A percentile compares a stretch with the other conserved stretches of the same genome.
These are phyloP conservation scores for Grammomys dolichurus DNA, from an alignment of 2,113 vertebrate species.

Conservation along the genomic window DNA sequence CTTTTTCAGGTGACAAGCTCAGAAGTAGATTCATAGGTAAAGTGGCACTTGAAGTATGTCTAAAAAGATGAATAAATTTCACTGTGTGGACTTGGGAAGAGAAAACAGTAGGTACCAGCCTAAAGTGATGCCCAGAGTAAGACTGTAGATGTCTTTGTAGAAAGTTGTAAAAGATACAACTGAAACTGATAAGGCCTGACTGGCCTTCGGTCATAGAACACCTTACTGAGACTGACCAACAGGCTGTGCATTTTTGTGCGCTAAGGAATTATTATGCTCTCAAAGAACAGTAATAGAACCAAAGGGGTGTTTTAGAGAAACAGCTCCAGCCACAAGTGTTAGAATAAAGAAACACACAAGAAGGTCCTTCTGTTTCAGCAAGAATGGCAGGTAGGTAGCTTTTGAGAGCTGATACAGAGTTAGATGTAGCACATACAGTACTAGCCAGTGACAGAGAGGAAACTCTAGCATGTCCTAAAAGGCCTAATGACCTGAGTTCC, in stretches of 20 bases:
- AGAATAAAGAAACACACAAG: not conserved
- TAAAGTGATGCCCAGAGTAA: not conserved
- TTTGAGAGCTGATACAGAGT: not conserved
- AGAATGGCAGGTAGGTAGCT: not conserved
- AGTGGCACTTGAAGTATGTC: not conserved
- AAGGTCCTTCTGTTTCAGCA: not conserved
- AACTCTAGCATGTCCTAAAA: not conserved
- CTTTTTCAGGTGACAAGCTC: not conserved
- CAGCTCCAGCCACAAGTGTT: not conserved
- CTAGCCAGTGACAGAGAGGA: not conserved
- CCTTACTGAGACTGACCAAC: constrained; percentile 10
- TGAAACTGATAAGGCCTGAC: not conserved
- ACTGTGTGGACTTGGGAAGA: not conserved
- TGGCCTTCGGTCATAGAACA: not conserved
- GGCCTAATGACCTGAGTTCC: not conserved
- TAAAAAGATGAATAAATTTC: constrained; percentile 31
- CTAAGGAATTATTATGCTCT: not conserved
- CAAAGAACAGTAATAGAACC: not conserved
- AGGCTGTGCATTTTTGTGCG: not conserved
- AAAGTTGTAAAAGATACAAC: not conserved
- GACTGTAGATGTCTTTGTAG: not conserved
- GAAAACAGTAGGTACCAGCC: not conserved
- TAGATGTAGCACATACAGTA: not conserved
- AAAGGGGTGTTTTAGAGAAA: constrained; percentile 28
- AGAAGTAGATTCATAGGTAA: not conserved